A percentile compares a stretch with the other conserved stretches of the same genome.
Conservation (phyloP, 2,797 vertebrate genomes). For the Morelia viridis region DNA sequence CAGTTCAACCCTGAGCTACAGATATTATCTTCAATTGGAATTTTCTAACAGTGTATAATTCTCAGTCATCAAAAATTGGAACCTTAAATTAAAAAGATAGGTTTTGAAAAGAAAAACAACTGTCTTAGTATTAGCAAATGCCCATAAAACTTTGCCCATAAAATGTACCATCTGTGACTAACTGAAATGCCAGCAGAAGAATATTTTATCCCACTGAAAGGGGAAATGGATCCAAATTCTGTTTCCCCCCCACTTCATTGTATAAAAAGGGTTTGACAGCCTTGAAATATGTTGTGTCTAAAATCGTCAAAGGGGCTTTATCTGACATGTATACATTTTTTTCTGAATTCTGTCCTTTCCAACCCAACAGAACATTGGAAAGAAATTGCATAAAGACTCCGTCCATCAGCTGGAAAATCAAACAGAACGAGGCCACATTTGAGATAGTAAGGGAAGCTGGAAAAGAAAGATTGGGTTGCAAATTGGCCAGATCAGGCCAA, state of each 20-base stretch:
- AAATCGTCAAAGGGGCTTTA: neutral
- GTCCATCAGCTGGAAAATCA: no score
- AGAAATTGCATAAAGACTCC: no score
- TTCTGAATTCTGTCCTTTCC: neutral
- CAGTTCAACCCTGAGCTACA: no score
- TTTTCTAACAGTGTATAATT: neutral
- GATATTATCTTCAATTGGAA: no score
- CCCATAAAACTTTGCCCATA: neutral
- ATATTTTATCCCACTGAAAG: constrained; percentile 15
- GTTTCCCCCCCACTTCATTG: neutral
- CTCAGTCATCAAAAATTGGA: neutral
- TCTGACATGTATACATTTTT: neutral
- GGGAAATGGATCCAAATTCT: constrained; percentile 21
- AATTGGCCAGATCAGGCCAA: no score
- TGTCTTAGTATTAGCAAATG: neutral
- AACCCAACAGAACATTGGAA: no score
- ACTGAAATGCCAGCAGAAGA: constrained; percentile 26
- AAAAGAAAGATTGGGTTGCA: no score
- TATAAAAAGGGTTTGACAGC: neutral
- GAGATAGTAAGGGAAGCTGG: no score
- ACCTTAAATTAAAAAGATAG: neutral
- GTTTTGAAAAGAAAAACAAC: neutral
- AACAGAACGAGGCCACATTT: no score
- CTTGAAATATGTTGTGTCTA: neutral
- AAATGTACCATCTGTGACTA: neutral